phyloP scores from a whole-genome alignment of 2,113 vertebrate genomes.

The Sapayoa aenigma region DNA sequence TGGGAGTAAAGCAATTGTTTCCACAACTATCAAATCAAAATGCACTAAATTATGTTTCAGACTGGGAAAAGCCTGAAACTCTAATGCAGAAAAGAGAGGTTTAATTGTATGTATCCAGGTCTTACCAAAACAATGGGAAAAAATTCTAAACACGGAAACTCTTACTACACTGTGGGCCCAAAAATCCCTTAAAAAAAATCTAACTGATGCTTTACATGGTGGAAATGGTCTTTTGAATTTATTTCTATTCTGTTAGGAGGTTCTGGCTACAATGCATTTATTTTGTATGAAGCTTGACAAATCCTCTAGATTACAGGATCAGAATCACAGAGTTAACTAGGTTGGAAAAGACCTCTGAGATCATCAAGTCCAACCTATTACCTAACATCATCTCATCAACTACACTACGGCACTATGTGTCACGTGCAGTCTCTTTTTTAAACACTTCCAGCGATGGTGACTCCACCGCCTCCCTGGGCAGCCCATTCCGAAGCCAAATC shows the following conservation, averaged over 20 bases:
- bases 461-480: no score
- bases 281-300: neutral
- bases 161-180: neutral
- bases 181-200: neutral
- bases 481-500: no score
- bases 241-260: neutral
- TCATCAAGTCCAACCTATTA: no score
- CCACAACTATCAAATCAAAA: conserved; percentile 30
- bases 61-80: neutral
- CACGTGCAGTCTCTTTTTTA: no score
- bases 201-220: neutral
- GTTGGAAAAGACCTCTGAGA: no score
- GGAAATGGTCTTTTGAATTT: neutral
- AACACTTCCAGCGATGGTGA: no score
- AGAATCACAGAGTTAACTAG: no score
- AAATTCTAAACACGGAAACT: neutral
- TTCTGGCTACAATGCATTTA: neutral
- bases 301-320: neutral
- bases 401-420: no score
- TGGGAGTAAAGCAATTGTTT: conserved; percentile 24
- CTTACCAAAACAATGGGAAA: neutral
- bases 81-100: neutral
- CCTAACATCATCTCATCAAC: no score
- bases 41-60: neutral
- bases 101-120: neutral